Conservation (phyloP, 2,797 vertebrate species). For the Pyrrhura leucotis region DNA sequence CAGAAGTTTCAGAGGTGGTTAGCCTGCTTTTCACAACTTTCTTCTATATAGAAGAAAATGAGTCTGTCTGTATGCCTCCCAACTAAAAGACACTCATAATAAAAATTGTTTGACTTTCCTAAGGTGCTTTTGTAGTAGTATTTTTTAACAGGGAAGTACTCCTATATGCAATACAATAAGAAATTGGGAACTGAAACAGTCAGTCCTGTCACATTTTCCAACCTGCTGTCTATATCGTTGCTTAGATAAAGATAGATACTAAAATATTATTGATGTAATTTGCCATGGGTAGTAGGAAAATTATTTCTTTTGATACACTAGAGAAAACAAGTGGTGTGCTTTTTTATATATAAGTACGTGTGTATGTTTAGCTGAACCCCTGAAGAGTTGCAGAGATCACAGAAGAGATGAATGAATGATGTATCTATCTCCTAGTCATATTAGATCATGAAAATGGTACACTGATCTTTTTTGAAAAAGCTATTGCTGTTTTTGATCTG, state of each 20-base stretch:
- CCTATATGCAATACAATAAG: background rate
- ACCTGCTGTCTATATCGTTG: conserved; percentile 10
- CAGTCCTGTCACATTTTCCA: background rate
- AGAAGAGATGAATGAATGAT: background rate
- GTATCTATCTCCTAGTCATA: background rate
- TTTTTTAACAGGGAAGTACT: background rate
- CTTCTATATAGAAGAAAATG: background rate
- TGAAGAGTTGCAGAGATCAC: background rate
- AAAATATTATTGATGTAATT: conserved; percentile 22
- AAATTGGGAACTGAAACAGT: background rate
- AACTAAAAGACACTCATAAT: background rate
- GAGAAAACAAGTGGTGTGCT: background rate
- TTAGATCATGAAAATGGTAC: background rate
- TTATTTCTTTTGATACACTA: conserved; percentile 1
- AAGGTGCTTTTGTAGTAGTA: background rate
- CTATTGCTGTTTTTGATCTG: background rate
- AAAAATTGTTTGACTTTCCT: background rate
- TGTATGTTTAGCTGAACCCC: background rate
- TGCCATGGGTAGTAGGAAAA: background rate
- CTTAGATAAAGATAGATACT: conserved; percentile 19
- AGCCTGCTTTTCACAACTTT: background rate
- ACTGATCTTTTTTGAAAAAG: background rate
- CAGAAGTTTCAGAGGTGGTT: background rate
- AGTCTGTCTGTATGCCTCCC: background rate
- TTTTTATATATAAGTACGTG: background rate